These are phyloP conservation scores for Plecturocebus donacophilus DNA, from an alignment of 2,113 vertebrate species.

Conservation along the genomic window DNA sequence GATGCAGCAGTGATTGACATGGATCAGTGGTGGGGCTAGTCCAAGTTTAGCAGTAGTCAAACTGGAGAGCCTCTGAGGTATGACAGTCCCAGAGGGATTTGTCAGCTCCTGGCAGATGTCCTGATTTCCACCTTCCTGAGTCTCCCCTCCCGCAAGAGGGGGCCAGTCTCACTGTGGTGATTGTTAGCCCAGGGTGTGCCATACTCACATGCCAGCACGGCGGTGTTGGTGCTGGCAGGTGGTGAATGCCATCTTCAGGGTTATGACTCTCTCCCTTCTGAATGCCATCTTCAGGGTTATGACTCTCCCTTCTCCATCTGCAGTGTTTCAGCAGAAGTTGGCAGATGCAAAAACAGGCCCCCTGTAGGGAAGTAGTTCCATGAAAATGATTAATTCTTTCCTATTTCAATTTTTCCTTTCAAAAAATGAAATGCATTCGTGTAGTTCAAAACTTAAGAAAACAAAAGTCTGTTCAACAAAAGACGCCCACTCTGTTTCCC, in stretches of 20 bases:
- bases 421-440: neutral
- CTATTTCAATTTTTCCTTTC: neutral
- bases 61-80: neutral
- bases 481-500: neutral
- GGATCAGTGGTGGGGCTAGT: neutral
- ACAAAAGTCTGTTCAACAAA: neutral
- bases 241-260: neutral
- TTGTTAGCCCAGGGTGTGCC: neutral
- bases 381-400: neutral
- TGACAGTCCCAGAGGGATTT: neutral
- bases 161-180: neutral
- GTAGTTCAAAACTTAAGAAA: neutral
- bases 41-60: neutral
- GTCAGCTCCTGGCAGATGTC: neutral
- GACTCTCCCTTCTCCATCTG: accelerated
- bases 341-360: neutral
- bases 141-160: neutral
- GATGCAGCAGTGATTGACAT: neutral
- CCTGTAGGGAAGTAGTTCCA: neutral
- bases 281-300: neutral
- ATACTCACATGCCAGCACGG: accelerated
- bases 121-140: neutral
- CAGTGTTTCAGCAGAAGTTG: neutral
- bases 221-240: neutral
- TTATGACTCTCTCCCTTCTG: neutral